Percentiles rank a stretch among this genome's conserved stretches.
phyloP scores from a whole-genome alignment of 2,888 invertebrate species.

The Steinernema carpocapsae region DNA sequence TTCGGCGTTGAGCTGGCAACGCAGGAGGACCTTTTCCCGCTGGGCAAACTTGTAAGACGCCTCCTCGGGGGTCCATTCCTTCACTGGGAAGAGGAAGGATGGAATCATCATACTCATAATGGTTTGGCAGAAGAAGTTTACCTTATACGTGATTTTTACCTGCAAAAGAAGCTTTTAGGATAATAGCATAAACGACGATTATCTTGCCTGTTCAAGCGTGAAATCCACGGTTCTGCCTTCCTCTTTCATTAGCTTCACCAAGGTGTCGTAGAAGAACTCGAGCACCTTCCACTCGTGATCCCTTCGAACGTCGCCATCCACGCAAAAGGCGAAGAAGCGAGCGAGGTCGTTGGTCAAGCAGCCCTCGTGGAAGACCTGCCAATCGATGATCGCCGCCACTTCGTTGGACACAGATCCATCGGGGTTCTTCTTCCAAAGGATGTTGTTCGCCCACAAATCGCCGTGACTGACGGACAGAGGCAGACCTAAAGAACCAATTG shows the following conservation, averaged over 20 bases:
- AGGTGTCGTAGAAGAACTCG: background rate
- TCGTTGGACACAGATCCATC: background rate
- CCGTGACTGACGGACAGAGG: slow-evolving; percentile 12
- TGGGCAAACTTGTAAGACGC: background rate
- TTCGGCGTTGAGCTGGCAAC: background rate
- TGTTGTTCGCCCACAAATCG: slow-evolving; percentile 21
- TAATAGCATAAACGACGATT: background rate
- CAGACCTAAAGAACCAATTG: slow-evolving; percentile 12
- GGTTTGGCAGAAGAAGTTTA: background rate
- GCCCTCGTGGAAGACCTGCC: slow-evolving; percentile 36
- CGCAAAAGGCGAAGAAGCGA: background rate
- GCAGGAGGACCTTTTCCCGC: background rate
- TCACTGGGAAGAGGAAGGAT: background rate
- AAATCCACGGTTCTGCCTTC: background rate
- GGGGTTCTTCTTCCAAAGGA: slow-evolving; percentile 27
- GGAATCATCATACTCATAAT: background rate
- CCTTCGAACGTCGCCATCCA: background rate
- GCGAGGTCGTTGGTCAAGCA: slow-evolving; percentile 3
- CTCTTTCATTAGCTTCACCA: background rate
- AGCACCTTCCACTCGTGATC: background rate
- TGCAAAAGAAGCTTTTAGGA: background rate
- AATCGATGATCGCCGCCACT: slow-evolving; percentile 34
- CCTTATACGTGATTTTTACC: background rate
- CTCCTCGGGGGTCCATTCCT: background rate
- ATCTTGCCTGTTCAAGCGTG: background rate